These are phyloP conservation scores for Aphidius colemani DNA, from an alignment of 2,888 invertebrate species.

Conservation along the genomic window DNA sequence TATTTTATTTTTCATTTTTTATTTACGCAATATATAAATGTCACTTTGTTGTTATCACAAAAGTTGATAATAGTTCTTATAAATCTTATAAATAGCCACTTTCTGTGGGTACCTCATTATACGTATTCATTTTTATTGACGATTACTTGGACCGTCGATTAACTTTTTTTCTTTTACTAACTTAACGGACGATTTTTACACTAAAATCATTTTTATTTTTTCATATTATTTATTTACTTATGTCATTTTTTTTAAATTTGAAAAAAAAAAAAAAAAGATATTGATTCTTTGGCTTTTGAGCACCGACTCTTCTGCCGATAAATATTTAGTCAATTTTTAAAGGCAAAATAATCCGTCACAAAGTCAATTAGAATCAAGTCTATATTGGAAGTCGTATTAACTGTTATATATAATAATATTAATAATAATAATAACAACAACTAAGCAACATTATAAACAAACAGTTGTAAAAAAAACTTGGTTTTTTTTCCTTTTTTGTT, in stretches of 20 bases:
- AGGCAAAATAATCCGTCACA: constrained; percentile 13
- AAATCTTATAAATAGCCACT: not conserved
- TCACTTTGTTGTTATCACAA: not conserved
- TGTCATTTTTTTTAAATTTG: not conserved
- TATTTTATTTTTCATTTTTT: constrained; percentile 8
- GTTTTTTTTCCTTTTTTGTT: not conserved
- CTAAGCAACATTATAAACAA: too few relatives aligned
- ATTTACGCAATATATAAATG: not conserved
- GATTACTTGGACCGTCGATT: not conserved
- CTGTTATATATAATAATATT: constrained; percentile 29
- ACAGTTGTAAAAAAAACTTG: constrained; percentile 6
- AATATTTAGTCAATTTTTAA: not conserved
- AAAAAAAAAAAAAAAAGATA: not conserved
- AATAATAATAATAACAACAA: not conserved
- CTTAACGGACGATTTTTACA: not conserved
- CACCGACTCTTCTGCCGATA: not conserved
- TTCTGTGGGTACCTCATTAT: not conserved
- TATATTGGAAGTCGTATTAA: constrained; percentile 31
- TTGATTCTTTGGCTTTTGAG: constrained; percentile 3
- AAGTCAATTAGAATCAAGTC: not conserved
- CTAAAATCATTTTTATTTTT: constrained; percentile 1
- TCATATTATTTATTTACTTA: not conserved
- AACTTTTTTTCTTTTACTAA: not conserved
- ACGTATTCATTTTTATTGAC: constrained; percentile 12
- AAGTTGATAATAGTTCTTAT: too few relatives aligned